phyloP scores from a whole-genome alignment of 64 coral and sea anemone species.

The Platygyra sinensis region DNA sequence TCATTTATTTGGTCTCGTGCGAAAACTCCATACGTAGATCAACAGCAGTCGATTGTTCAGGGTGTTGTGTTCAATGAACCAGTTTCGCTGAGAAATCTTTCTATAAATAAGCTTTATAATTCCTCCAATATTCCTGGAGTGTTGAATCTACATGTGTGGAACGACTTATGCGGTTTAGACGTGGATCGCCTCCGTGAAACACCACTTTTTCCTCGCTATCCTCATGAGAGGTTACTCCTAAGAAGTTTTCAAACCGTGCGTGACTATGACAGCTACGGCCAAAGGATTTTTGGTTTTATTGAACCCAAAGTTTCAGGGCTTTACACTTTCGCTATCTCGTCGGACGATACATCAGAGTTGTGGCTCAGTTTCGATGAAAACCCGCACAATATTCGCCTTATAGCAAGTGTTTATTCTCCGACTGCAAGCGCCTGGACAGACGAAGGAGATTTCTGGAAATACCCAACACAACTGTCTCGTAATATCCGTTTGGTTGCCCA shows the following conservation, averaged over 20 bases:
- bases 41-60: background rate
- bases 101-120: background rate
- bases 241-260: constrained; percentile 29
- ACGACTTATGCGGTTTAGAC: constrained; percentile 49
- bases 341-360: constrained; percentile 70
- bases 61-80: background rate
- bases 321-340: constrained; percentile 64
- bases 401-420: constrained; percentile 60
- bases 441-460: constrained; percentile 42
- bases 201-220: constrained; percentile 56
- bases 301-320: constrained; percentile 37
- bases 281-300: constrained; percentile 75
- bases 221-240: constrained; percentile 28
- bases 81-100: background rate
- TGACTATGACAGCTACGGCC: background rate
- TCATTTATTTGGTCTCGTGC: background rate
- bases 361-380: constrained; percentile 79
- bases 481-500: constrained; percentile 30
- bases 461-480: constrained; percentile 43
- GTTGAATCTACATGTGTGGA: constrained; percentile 58
- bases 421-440: constrained; percentile 4
- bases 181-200: constrained; percentile 31
- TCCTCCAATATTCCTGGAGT: background rate
- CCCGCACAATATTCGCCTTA: constrained; percentile 43
- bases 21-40: background rate